Base-by-base conservation (phyloP, 2,888 invertebrate genomes). In the Apotomis turbidana region DNA sequence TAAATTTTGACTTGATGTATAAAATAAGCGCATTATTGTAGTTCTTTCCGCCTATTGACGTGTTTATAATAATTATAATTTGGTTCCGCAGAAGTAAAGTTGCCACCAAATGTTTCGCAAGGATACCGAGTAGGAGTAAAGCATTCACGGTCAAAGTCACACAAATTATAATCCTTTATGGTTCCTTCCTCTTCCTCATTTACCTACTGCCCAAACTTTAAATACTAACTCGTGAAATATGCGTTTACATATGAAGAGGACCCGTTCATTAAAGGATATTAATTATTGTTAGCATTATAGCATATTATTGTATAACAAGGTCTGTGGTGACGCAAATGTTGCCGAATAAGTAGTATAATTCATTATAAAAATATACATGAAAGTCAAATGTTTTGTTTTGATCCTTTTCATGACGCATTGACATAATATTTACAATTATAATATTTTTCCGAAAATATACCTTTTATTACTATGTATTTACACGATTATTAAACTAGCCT, bases 161-260 rank as follows among this genome's bases (percentile, higher is more conserved):
- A 49, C 52, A 27, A 60, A 13, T 70, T 52, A 46, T 54, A 59
- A 46, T 10, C 27, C 59, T 58, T 9, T 5, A 58, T 71, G 51
- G 66, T 61, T 71, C 51, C 67, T 68, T 71, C 61, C 71, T 67
- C 52, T 62, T 71, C 67, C 67, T 71, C 13, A 62, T 57, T 13
- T 57, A 15, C 36, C 51, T 9, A 38, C 6, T 44, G 13, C 46
- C 66, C 46, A 58, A 58, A 49, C 27, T 8, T 15, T 66, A 41
- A 27, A 27, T 27, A 2, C 5, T 41, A 41, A 41, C 5, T 41
- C 41, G 41, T 5, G 5, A 41, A 6, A 41, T 12, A 15, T 27
- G 15, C 61, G 12, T 38, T 27, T 27, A 27, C 27, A 0, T 27
- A 54, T 9, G 12, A n/a, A 9, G 10, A 52, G 41, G 8, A 63